These are phyloP conservation scores for Mayetiola destructor DNA, from an alignment of 2,888 invertebrate genomes.

Conservation along the genomic window DNA sequence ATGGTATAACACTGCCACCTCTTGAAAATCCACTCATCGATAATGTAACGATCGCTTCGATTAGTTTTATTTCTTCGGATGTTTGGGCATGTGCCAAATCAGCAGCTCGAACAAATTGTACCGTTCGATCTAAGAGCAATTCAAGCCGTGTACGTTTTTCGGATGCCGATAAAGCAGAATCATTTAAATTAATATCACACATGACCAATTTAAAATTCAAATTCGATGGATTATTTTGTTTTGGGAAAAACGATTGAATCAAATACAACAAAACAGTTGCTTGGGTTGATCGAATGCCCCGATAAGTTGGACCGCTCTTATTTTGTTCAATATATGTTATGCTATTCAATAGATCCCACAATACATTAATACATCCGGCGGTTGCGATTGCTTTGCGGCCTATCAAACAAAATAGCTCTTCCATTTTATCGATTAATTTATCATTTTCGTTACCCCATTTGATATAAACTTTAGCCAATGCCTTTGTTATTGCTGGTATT, in stretches of 20 bases:
- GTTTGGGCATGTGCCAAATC: conserved; percentile 26
- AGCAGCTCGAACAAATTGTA: conserved; percentile 25
- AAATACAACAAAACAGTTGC: conserved; percentile 29
- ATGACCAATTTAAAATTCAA: conserved; percentile 16
- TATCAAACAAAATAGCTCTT: conserved; percentile 19
- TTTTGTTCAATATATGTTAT: conserved; percentile 26
- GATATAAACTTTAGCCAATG: conserved; percentile 24
- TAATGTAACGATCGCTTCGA: conserved; percentile 29
- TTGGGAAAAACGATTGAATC: conserved; percentile 22
- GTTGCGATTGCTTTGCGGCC: conserved; percentile 30
- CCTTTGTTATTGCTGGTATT: conserved; percentile 30
- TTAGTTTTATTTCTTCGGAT: conserved; percentile 28
- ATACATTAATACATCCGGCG: conserved; percentile 31
- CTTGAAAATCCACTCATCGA: conserved; percentile 30
- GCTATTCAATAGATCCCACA: conserved; percentile 33
- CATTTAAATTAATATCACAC: conserved; percentile 19
- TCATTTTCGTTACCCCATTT: background rate
- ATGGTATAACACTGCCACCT: conserved; percentile 32
- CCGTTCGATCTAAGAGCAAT: conserved; percentile 30
- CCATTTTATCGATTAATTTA: background rate
- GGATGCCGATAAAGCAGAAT: conserved; percentile 25
- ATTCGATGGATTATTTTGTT: conserved; percentile 1
- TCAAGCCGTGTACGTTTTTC: conserved; percentile 32
- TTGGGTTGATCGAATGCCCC: conserved; percentile 29
- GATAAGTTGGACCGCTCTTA: conserved; percentile 26